Evolutionary conservation across 2,888 invertebrate species (phyloP).

Genomic region (Leptinotarsa haldemani): DNA sequence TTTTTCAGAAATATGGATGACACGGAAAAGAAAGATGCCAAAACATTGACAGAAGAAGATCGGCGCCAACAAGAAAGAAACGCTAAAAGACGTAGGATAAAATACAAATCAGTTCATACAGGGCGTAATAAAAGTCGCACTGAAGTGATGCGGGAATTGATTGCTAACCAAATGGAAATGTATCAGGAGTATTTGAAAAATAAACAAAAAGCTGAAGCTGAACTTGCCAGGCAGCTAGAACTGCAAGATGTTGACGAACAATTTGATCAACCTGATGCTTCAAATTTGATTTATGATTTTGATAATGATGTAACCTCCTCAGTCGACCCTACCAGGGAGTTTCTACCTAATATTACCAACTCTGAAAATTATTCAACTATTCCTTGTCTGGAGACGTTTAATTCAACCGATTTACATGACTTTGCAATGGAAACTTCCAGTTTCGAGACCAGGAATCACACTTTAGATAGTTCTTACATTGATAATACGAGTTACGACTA

Average conservation of each 20-base stretch:
- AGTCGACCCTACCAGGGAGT: background rate
- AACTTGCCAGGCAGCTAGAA: conserved; percentile 19
- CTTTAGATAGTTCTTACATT: conserved; percentile 6
- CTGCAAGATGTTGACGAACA: conserved; percentile 34
- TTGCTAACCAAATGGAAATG: conserved; percentile 68
- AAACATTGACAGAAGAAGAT: conserved; percentile 66
- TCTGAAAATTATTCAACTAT: background rate
- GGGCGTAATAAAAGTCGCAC: conserved; percentile 70
- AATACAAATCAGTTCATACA: conserved; percentile 70
- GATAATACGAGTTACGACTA: conserved; percentile 4
- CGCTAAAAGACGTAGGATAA: conserved; percentile 71
- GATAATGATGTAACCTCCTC: conserved; percentile 17
- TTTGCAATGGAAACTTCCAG: background rate
- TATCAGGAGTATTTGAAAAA: conserved; percentile 55
- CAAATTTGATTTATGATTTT: conserved; percentile 35
- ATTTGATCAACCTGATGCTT: conserved; percentile 31
- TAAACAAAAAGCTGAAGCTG: conserved; percentile 28
- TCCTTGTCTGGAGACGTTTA: background rate
- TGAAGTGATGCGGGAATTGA: conserved; percentile 71
- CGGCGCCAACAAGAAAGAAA: conserved; percentile 70
- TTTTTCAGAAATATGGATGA: conserved; percentile 42
- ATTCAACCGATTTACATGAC: background rate
- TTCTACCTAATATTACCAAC: background rate
- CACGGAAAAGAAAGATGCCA: conserved; percentile 48
- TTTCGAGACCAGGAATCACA: background rate